A percentile compares a stretch with the other conserved stretches of the same genome.
Conservation (phyloP, 1,140 invertebrate genomes). For the Solenopsis fugax region DNA sequence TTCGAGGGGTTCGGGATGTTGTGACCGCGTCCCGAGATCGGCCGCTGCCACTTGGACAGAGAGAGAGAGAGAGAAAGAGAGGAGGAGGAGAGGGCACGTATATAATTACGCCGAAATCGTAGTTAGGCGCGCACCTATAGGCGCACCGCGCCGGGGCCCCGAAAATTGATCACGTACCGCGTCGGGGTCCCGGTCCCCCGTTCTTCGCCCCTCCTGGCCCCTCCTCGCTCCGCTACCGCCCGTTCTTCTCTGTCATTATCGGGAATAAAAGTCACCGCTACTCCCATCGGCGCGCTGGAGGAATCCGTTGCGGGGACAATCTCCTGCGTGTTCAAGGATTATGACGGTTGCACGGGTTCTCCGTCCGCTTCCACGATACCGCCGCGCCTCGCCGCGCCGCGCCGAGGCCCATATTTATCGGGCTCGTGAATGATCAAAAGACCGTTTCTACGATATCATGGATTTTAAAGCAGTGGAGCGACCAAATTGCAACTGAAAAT, state of each 20-base stretch:
- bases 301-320: slow-evolving; percentile 85
- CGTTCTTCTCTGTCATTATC: slow-evolving; percentile 85
- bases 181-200: slow-evolving; percentile 49
- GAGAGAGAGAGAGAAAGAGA: slow-evolving; percentile 47
- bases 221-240: slow-evolving; percentile 61
- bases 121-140: slow-evolving; percentile 75
- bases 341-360: slow-evolving; percentile 3
- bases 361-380: not conserved
- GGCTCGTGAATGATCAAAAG: not conserved
- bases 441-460: not conserved
- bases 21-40: slow-evolving; percentile 59
- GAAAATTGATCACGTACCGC: slow-evolving; percentile 86
- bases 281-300: slow-evolving; percentile 72
- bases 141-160: slow-evolving; percentile 73
- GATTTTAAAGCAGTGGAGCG: not conserved
- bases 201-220: not conserved
- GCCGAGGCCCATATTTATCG: not conserved
- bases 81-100: slow-evolving; percentile 67
- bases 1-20: slow-evolving; percentile 55
- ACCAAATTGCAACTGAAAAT: not conserved
- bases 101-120: slow-evolving; percentile 86
- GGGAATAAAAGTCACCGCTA: slow-evolving; percentile 87
- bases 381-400: no score
- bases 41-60: slow-evolving; percentile 60
- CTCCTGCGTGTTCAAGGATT: slow-evolving; percentile 57